phyloP scores from a whole-genome alignment of 2,113 vertebrate species.

The Corythaixoides concolor region DNA sequence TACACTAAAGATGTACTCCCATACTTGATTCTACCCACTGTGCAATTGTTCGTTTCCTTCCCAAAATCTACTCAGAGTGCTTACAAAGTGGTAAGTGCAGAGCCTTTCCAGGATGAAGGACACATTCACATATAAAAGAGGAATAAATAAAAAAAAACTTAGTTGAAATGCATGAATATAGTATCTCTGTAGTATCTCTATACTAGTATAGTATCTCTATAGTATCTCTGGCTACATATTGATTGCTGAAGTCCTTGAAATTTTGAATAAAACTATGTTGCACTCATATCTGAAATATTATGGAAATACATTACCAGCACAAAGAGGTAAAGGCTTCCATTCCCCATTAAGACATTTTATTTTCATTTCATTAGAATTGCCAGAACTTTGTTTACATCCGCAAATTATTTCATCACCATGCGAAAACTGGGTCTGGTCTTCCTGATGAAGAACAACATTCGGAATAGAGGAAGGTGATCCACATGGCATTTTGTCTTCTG shows the following conservation, averaged over 20 bases:
- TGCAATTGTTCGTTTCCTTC: not conserved
- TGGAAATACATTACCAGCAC: conserved; percentile 29
- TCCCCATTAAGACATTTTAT: conserved; percentile 52
- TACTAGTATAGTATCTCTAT: too few relatives aligned
- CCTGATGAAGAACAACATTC: not conserved
- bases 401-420: conserved; percentile 34
- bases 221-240: not conserved
- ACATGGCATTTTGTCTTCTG: conserved; percentile 37
- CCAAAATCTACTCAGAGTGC: not conserved
- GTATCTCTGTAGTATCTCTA: too few relatives aligned
- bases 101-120: not conserved
- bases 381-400: not conserved
- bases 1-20: not conserved
- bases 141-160: not conserved
- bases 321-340: conserved; percentile 53
- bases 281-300: not conserved
- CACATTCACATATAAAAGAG: not conserved
- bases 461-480: conserved; percentile 7
- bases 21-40: not conserved
- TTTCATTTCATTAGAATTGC: not conserved
- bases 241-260: not conserved
- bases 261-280: not conserved
- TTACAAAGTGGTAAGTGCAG: not conserved
- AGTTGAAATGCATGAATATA: not conserved
- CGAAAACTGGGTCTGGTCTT: not conserved